Evolutionary conservation across 2,888 invertebrate species (phyloP).

Genomic region (Orthosia gracilis): DNA sequence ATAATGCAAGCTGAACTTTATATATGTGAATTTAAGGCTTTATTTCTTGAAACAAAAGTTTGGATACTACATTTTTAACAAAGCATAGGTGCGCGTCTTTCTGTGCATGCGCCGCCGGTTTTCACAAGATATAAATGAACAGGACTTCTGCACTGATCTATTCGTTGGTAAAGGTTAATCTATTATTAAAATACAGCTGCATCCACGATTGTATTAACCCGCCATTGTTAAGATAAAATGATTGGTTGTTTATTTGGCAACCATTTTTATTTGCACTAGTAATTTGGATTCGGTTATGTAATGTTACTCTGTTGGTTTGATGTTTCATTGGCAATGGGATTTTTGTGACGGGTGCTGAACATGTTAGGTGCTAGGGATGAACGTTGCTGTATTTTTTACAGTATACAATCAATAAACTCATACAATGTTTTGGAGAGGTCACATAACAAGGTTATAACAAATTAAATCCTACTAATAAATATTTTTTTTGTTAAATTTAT

Average conservation of each 20-base stretch:
- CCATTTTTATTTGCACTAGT: slow-evolving; percentile 47
- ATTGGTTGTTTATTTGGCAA: slow-evolving; percentile 59
- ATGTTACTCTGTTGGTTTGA: not conserved
- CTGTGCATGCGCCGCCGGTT: not conserved
- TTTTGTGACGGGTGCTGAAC: not conserved
- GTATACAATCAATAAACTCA: not conserved
- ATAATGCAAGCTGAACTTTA: too few species aligned
- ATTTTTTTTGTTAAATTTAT: too few species aligned
- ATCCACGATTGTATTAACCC: slow-evolving; percentile 71
- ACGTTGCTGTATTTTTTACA: not conserved
- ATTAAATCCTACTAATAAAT: too few species aligned
- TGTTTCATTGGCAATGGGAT: not conserved
- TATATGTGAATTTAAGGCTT: too few species aligned
- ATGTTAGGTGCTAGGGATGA: not conserved
- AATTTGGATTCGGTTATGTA: slow-evolving; percentile 27
- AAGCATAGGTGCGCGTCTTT: too few species aligned
- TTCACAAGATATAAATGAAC: not conserved
- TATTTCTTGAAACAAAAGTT: too few species aligned
- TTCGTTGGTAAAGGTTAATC: slow-evolving; percentile 74
- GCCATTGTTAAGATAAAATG: slow-evolving; percentile 67
- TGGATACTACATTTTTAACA: too few species aligned
- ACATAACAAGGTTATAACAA: too few species aligned
- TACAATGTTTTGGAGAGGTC: too few species aligned
- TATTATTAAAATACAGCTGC: slow-evolving; percentile 85
- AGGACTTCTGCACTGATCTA: not conserved